phyloP scores from a whole-genome alignment of 1,140 invertebrate genomes.

The Neelides sp. region DNA sequence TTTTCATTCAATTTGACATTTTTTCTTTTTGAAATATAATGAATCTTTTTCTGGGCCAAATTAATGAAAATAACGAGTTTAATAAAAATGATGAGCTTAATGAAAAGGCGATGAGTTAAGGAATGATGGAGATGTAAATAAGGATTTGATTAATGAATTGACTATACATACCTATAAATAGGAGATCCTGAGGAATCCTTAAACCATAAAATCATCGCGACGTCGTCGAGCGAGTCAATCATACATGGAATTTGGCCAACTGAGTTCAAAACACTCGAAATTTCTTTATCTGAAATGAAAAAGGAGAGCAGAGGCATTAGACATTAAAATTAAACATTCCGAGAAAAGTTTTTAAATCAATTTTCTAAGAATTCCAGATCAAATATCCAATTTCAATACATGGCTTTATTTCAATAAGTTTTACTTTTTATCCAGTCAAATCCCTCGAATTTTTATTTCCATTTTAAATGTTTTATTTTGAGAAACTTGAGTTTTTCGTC shows the following conservation, averaged over 20 bases:
- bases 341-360: background rate
- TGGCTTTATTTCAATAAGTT: background rate
- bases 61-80: too few relatives aligned
- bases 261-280: slow-evolving; percentile 17
- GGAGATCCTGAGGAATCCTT: slow-evolving; percentile 66
- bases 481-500: too few relatives aligned
- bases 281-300: slow-evolving; percentile 26
- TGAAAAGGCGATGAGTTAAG: too few relatives aligned
- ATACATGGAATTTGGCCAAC: slow-evolving; percentile 29
- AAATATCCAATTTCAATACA: background rate
- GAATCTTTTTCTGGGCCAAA: too few relatives aligned
- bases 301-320: too few relatives aligned
- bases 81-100: too few relatives aligned
- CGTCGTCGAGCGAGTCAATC: slow-evolving; percentile 44
- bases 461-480: too few relatives aligned
- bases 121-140: background rate
- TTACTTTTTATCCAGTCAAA: slow-evolving; percentile 11
- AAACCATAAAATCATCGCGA: slow-evolving; percentile 84
- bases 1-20: too few relatives aligned
- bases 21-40: too few relatives aligned
- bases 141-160: too few relatives aligned
- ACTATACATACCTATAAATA: slow-evolving; percentile 61
- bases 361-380: background rate
- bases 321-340: too few relatives aligned
- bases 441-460: slow-evolving; percentile 9